Percentiles rank a stretch among this genome's conserved stretches.
Evolutionary conservation across 2,113 vertebrate species (phyloP).

Genomic region (Mesitornis unicolor): DNA sequence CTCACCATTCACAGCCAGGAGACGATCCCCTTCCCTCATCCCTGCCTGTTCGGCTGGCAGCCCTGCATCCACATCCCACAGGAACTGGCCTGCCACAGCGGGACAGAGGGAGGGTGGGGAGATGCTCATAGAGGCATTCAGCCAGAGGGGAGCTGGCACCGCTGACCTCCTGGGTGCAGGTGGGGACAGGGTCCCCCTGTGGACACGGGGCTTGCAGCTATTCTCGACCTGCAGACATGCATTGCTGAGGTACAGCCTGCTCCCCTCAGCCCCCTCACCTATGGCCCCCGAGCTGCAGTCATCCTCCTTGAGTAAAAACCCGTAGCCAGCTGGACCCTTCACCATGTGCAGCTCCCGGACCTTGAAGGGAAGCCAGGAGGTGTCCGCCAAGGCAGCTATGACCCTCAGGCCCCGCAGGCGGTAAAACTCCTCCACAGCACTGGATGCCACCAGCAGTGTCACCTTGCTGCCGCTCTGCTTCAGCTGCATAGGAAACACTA

Average conservation of each 20-base stretch:
- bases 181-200: neutral
- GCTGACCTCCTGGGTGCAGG: rapidly evolving
- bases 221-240: neutral
- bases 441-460: slow-evolving; percentile 85
- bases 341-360: slow-evolving; percentile 81
- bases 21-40: slow-evolving; percentile 88
- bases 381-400: slow-evolving; percentile 77
- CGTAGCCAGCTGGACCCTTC: slow-evolving; percentile 82
- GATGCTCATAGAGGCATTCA: neutral
- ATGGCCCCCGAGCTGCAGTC: slow-evolving; percentile 55
- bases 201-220: neutral
- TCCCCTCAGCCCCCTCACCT: slow-evolving; percentile 70
- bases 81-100: slow-evolving; percentile 76
- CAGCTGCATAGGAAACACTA: slow-evolving; percentile 63
- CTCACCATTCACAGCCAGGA: slow-evolving; percentile 88
- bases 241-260: neutral
- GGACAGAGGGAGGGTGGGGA: neutral
- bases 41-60: slow-evolving; percentile 85
- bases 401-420: slow-evolving; percentile 74
- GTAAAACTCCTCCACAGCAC: slow-evolving; percentile 78
- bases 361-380: slow-evolving; percentile 75
- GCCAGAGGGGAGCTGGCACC: neutral
- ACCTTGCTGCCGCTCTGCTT: slow-evolving; percentile 76
- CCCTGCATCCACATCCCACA: slow-evolving; percentile 85
- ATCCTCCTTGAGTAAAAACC: slow-evolving; percentile 90